phyloP scores from a whole-genome alignment of 2,113 vertebrate species.

The Paradoxurus hermaphroditus region DNA sequence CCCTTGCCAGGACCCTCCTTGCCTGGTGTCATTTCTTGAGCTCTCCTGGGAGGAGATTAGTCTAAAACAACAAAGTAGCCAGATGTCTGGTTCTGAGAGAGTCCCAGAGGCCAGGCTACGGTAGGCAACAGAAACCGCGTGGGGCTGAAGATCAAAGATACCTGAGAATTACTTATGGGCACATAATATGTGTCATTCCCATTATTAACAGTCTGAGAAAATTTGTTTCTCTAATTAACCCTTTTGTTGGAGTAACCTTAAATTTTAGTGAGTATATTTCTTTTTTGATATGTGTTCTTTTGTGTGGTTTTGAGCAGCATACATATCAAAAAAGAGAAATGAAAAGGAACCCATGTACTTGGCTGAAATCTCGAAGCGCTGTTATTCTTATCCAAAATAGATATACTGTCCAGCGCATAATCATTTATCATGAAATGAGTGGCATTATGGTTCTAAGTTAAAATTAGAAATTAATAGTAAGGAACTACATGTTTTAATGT shows the following conservation, averaged over 20 bases:
- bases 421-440: not conserved
- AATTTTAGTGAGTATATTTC: constrained; percentile 82
- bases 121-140: constrained; percentile 92
- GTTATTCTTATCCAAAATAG: not conserved
- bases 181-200: constrained; percentile 96
- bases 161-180: constrained; percentile 99
- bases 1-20: constrained; percentile 98
- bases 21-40: constrained; percentile 95
- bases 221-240: constrained; percentile 99
- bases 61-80: constrained; percentile 99
- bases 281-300: constrained; percentile 60
- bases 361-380: constrained; percentile 14
- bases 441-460: not conserved
- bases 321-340: not conserved
- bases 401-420: not conserved
- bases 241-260: constrained; percentile 92
- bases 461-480: constrained; percentile 13
- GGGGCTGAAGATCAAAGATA: constrained; percentile 99
- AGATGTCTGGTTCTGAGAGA: constrained; percentile 98
- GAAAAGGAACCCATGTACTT: not conserved
- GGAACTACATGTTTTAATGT: not conserved
- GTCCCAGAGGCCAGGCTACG: constrained; percentile 95
- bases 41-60: constrained; percentile 96
- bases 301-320: not conserved
- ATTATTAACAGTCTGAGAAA: constrained; percentile 98